Evolutionary conservation across 2,888 invertebrate species (phyloP).

Genomic region (Agriopis leucophaearia): DNA sequence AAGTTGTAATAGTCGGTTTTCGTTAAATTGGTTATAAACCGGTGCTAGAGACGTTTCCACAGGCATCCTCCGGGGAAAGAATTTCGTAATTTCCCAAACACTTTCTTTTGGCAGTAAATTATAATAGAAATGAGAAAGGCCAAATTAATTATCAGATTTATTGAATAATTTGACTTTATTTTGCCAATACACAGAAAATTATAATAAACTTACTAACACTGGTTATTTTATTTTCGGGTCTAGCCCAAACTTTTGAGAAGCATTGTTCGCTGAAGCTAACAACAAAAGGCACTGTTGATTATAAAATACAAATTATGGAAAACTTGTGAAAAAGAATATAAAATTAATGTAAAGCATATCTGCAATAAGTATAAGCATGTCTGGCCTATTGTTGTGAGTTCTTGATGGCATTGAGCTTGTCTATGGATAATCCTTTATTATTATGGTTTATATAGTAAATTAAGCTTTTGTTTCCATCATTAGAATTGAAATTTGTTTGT

Average conservation of each 20-base stretch:
- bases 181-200: no score
- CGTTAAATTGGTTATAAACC: slow-evolving; percentile 18
- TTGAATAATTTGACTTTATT: neutral
- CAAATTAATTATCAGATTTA: no score
- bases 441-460: neutral
- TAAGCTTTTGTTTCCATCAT: neutral
- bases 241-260: no score
- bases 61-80: slow-evolving; percentile 3
- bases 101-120: slow-evolving; percentile 14
- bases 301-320: no score
- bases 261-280: no score
- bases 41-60: slow-evolving; percentile 7
- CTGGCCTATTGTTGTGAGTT: no score
- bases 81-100: slow-evolving; percentile 15
- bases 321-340: no score
- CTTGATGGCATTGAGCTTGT: no score
- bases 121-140: slow-evolving; percentile 1
- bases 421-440: neutral
- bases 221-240: no score
- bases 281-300: no score
- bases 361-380: no score
- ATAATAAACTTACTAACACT: neutral
- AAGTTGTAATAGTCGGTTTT: slow-evolving; percentile 1
- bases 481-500: slow-evolving; percentile 7
- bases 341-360: no score